Evolutionary conservation across 2,113 vertebrate genomes (phyloP).

Genomic region (Variabilichromis moorii): DNA sequence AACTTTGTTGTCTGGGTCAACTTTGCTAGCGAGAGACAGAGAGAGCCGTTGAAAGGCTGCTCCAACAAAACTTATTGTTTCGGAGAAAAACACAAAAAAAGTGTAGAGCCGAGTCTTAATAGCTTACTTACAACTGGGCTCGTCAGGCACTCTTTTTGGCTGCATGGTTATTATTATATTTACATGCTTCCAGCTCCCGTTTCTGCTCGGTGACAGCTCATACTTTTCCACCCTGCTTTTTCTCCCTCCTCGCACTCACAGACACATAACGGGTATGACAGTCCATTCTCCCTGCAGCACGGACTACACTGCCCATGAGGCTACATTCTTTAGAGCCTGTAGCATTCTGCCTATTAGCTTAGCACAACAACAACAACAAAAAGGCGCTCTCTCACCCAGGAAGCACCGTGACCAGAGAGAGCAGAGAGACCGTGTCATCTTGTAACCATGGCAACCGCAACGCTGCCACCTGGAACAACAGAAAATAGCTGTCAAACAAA

Average conservation of each 20-base stretch:
- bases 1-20: background rate
- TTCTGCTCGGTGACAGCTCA: accelerated
- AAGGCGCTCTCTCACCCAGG: too few relatives aligned
- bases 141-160: background rate
- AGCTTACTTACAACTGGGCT: background rate
- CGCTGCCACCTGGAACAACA: too few relatives aligned
- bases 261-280: accelerated
- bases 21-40: too few relatives aligned
- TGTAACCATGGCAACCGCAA: too few relatives aligned
- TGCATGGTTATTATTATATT: background rate
- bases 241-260: accelerated
- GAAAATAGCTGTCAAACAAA: too few relatives aligned
- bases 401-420: too few relatives aligned
- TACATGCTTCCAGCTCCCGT: background rate
- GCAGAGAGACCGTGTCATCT: too few relatives aligned
- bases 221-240: background rate
- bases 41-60: too few relatives aligned
- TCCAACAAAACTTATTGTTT: background rate
- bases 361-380: too few relatives aligned
- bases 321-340: accelerated
- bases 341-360: background rate
- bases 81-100: accelerated
- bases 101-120: accelerated
- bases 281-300: background rate
- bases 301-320: background rate